A percentile compares a stretch with the other conserved stretches of the same genome.
These are phyloP conservation scores for Petrolisthes cinctipes DNA, from an alignment of 2,888 invertebrate species.

Conservation along the genomic window DNA sequence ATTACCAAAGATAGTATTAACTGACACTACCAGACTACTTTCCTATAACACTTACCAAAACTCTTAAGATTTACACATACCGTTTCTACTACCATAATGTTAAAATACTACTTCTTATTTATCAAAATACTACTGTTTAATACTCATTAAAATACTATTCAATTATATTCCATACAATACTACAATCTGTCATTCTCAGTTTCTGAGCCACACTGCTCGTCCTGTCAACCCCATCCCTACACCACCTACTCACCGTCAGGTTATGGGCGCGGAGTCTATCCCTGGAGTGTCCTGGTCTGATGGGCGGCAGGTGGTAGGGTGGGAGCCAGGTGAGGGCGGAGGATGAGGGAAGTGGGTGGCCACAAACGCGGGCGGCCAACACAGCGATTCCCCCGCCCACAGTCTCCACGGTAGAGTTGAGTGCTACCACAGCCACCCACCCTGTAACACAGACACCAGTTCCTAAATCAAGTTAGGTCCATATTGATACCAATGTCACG, in stretches of 20 bases:
- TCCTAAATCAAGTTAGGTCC: not conserved
- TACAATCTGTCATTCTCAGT: not conserved
- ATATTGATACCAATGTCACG: not conserved
- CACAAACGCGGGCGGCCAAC: conserved; percentile 41
- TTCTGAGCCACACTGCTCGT: not conserved
- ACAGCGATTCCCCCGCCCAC: conserved; percentile 36
- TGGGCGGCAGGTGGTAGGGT: conserved; percentile 40
- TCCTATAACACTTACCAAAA: no score
- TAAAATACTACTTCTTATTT: no score
- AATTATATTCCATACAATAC: no score
- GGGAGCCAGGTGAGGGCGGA: conserved; percentile 46
- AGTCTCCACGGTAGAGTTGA: conserved; percentile 35
- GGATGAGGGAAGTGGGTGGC: conserved; percentile 26
- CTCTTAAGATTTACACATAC: no score
- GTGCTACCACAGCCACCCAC: conserved; percentile 20
- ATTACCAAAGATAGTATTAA: no score
- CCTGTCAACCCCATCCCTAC: not conserved
- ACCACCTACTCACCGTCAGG: conserved; percentile 33
- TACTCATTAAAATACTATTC: no score
- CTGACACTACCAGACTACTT: no score
- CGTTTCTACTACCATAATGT: no score
- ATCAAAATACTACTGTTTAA: no score
- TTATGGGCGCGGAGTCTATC: conserved; percentile 52
- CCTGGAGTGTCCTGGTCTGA: conserved; percentile 27
- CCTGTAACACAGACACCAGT: not conserved